Conservation (phyloP, 2,888 invertebrate genomes). For the Phengaris arion region DNA sequence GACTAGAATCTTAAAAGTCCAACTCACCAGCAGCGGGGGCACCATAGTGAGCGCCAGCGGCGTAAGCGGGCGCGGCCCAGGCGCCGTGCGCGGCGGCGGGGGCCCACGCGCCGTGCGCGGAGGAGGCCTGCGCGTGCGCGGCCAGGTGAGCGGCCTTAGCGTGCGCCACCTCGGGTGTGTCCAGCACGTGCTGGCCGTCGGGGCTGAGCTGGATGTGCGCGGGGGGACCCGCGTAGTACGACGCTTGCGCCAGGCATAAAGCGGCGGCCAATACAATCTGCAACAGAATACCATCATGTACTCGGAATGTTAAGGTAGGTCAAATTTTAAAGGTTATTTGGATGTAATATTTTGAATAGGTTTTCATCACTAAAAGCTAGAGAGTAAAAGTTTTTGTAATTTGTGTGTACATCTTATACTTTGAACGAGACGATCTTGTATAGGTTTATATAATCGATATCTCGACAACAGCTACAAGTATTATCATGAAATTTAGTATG, state of each 20-base stretch:
- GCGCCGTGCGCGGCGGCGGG: constrained; percentile 51
- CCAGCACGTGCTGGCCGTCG: constrained; percentile 77
- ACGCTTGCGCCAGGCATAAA: constrained; percentile 75
- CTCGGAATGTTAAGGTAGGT: neutral
- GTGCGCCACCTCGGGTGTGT: constrained; percentile 77
- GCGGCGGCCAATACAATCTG: constrained; percentile 74
- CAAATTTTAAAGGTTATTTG: neutral
- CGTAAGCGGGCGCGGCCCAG: constrained; percentile 54
- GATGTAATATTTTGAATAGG: neutral
- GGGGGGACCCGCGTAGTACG: constrained; percentile 74
- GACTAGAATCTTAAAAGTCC: too few relatives aligned
- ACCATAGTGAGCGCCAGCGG: constrained; percentile 60
- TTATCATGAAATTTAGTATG: too few relatives aligned
- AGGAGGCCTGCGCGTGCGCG: constrained; percentile 71
- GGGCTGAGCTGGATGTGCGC: constrained; percentile 70
- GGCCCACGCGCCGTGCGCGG: constrained; percentile 72
- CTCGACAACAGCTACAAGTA: too few relatives aligned
- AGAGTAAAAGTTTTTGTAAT: too few relatives aligned
- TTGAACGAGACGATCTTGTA: too few relatives aligned
- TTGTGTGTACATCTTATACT: too few relatives aligned
- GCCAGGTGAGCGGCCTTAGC: constrained; percentile 72
- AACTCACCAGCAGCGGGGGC: constrained; percentile 67
- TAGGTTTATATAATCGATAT: too few relatives aligned
- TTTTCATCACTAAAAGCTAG: too few relatives aligned
- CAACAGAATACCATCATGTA: constrained; percentile 33